phyloP scores from a whole-genome alignment of 2,113 vertebrate species.

The Micromys minutus region DNA sequence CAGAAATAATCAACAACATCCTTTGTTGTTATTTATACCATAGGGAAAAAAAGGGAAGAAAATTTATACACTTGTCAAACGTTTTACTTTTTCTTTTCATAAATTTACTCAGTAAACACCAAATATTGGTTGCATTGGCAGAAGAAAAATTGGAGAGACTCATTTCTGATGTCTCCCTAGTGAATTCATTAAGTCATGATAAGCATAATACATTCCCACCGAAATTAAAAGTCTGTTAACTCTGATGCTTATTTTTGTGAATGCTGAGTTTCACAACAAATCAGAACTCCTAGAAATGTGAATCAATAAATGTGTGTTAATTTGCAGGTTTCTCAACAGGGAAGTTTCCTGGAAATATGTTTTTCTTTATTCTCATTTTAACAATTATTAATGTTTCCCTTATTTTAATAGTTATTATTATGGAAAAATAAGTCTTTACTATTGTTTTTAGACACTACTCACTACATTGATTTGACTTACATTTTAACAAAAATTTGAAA shows the following conservation, averaged over 20 bases:
- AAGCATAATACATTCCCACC: slow-evolving; percentile 38
- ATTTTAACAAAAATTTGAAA: neutral
- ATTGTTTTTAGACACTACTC: neutral
- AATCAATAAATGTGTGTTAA: neutral
- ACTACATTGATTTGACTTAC: neutral
- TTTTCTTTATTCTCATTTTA: slow-evolving; percentile 25
- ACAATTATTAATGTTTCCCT: too few species aligned
- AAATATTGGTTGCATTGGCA: slow-evolving; percentile 16
- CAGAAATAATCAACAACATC: neutral
- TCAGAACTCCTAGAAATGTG: neutral
- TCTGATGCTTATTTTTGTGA: slow-evolving; percentile 50
- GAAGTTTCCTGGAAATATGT: neutral
- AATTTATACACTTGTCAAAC: neutral
- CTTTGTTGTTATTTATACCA: slow-evolving; percentile 43
- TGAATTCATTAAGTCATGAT: slow-evolving; percentile 20
- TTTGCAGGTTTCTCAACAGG: slow-evolving; percentile 14
- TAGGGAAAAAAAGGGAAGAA: slow-evolving; percentile 30
- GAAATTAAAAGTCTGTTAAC: slow-evolving; percentile 50
- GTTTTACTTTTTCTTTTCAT: neutral
- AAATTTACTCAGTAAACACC: neutral
- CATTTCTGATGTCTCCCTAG: neutral
- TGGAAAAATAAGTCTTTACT: neutral
- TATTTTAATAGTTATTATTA: neutral
- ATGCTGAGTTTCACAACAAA: slow-evolving; percentile 26
- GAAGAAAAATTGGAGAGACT: neutral